These are phyloP conservation scores for Micromys minutus DNA, from an alignment of 2,113 vertebrate species.

Conservation along the genomic window DNA sequence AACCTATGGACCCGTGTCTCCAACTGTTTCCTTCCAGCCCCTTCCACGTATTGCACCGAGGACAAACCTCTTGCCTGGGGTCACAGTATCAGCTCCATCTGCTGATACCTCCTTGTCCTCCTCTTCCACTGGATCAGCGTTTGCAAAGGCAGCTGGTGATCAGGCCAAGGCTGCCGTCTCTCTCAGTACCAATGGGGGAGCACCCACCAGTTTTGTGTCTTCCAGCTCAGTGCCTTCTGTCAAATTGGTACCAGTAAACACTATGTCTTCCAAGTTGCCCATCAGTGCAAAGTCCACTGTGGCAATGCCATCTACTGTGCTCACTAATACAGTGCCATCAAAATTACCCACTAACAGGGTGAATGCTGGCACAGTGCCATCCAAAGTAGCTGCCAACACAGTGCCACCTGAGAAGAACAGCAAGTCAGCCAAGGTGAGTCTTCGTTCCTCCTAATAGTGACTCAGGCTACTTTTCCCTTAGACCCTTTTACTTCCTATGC, in stretches of 20 bases:
- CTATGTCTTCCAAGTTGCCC: conserved; percentile 37
- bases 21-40: conserved; percentile 75
- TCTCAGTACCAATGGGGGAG: background rate
- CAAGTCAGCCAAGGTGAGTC: conserved; percentile 60
- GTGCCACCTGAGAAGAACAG: background rate
- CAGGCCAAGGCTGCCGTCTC: background rate
- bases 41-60: conserved; percentile 55
- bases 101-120: background rate
- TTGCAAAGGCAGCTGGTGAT: background rate
- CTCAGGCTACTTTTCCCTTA: background rate
- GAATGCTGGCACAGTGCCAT: background rate
- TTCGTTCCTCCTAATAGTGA: background rate
- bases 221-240: background rate
- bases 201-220: background rate
- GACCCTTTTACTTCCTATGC: background rate
- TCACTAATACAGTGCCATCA: background rate
- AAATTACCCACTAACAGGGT: background rate
- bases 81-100: background rate
- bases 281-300: background rate
- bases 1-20: conserved; percentile 72
- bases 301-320: background rate
- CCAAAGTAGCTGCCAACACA: background rate
- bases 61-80: conserved; percentile 59
- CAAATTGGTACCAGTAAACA: background rate
- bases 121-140: background rate